A percentile compares a stretch with the other conserved stretches of the same genome.
phyloP scores from a whole-genome alignment of 1,140 invertebrate species.

The Himalopsyche phryganea region DNA sequence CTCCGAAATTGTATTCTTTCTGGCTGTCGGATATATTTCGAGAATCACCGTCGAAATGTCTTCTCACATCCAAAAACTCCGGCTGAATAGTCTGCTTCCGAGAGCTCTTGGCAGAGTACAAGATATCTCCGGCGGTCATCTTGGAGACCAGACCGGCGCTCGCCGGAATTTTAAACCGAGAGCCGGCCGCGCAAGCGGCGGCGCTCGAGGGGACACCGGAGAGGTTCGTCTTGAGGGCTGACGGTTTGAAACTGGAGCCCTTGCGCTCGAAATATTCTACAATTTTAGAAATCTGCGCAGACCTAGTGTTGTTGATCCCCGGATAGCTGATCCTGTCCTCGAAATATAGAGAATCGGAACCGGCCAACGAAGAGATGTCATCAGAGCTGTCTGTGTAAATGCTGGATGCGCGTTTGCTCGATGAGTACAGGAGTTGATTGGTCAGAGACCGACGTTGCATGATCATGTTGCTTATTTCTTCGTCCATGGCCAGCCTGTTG shows the following conservation, averaged over 20 bases:
- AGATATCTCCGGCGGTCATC: slow-evolving; percentile 14
- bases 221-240: slow-evolving; percentile 29
- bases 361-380: slow-evolving; percentile 75
- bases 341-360: slow-evolving; percentile 67
- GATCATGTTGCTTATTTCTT: slow-evolving; percentile 44
- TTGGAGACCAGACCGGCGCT: slow-evolving; percentile 17
- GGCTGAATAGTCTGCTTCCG: slow-evolving; percentile 20
- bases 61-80: slow-evolving; percentile 28
- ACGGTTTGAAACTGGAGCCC: slow-evolving; percentile 51
- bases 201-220: background rate
- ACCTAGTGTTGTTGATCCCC: slow-evolving; percentile 48
- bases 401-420: slow-evolving; percentile 72
- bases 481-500: slow-evolving; percentile 45
- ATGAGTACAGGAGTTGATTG: slow-evolving; percentile 51
- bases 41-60: slow-evolving; percentile 34
- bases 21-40: slow-evolving; percentile 23
- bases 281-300: slow-evolving; percentile 77
- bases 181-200: slow-evolving; percentile 1
- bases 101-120: slow-evolving; percentile 12
- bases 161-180: slow-evolving; percentile 18
- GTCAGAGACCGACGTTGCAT: slow-evolving; percentile 41
- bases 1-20: slow-evolving; percentile 35
- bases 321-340: slow-evolving; percentile 59
- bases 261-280: slow-evolving; percentile 86
- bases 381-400: slow-evolving; percentile 84